Percentiles rank a stretch among this genome's conserved stretches.
Evolutionary conservation across 2,113 vertebrate genomes (phyloP).

Genomic region (Leuciscus idus): DNA sequence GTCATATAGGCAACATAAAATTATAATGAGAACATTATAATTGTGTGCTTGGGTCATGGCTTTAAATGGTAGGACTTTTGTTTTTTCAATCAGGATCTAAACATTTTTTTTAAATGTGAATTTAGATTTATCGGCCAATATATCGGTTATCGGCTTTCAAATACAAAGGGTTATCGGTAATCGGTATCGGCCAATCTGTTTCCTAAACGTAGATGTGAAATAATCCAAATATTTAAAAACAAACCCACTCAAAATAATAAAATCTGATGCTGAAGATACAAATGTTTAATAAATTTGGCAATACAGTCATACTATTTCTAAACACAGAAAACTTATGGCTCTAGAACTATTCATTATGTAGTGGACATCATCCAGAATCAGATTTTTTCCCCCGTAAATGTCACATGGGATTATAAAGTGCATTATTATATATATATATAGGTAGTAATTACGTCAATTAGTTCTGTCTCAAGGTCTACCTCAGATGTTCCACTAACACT

Average conservation of each 20-base stretch:
- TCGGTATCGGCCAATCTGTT: no score
- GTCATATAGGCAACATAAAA: no score
- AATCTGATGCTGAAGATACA: constrained; percentile 29
- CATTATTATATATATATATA: constrained; percentile 34
- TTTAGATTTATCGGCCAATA: no score
- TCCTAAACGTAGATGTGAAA: not conserved
- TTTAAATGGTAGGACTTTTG: no score
- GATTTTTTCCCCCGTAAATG: not conserved
- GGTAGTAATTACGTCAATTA: constrained; percentile 10
- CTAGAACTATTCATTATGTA: not conserved
- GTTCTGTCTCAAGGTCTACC: not conserved
- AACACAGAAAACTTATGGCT: constrained; percentile 15
- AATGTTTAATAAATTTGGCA: constrained; percentile 39
- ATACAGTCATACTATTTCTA: constrained; percentile 33
- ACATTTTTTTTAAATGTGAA: no score
- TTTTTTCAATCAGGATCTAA: no score
- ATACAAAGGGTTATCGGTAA: no score
- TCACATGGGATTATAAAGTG: constrained; percentile 47
- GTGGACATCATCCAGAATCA: not conserved
- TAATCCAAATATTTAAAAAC: not conserved
- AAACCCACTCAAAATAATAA: constrained; percentile 37
- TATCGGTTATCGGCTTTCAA: no score
- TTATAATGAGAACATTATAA: no score
- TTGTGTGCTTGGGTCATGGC: no score
- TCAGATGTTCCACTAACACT: constrained; percentile 3